A percentile compares a stretch with the other conserved stretches of the same genome.
Conservation (phyloP, 1,140 invertebrate genomes). For the Popillia japonica region DNA sequence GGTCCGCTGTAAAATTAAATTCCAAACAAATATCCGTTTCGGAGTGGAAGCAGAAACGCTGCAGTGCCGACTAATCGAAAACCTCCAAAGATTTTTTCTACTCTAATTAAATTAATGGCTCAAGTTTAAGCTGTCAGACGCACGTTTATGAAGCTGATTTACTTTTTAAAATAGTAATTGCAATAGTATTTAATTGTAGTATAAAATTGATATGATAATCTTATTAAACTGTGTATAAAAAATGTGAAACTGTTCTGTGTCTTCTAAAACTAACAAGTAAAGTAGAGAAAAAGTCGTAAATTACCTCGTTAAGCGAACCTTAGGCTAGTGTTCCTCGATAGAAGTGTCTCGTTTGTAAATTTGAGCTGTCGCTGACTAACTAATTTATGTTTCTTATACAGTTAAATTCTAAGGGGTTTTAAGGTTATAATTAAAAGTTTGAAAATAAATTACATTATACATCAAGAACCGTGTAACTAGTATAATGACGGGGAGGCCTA, state of each 20-base stretch:
- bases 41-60: background rate
- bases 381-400: background rate
- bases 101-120: slow-evolving; percentile 4
- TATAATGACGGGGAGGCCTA: background rate
- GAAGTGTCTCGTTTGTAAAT: background rate
- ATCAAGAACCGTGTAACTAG: background rate
- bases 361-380: background rate
- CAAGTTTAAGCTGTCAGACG: background rate
- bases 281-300: no score
- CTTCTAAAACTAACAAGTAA: no score
- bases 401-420: background rate
- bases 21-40: slow-evolving; percentile 10
- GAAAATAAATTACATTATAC: background rate
- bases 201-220: no score
- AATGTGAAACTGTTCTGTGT: no score
- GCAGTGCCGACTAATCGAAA: background rate
- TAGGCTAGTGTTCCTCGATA: no score
- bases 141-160: background rate
- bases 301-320: no score
- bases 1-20: slow-evolving; percentile 6
- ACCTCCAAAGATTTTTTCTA: background rate
- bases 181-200: no score
- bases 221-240: no score
- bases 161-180: background rate
- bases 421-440: slow-evolving; percentile 1